Percentiles rank a stretch among this genome's conserved stretches.
Evolutionary conservation across 2,113 vertebrate genomes (phyloP).

Genomic region (Colinus virginianus): DNA sequence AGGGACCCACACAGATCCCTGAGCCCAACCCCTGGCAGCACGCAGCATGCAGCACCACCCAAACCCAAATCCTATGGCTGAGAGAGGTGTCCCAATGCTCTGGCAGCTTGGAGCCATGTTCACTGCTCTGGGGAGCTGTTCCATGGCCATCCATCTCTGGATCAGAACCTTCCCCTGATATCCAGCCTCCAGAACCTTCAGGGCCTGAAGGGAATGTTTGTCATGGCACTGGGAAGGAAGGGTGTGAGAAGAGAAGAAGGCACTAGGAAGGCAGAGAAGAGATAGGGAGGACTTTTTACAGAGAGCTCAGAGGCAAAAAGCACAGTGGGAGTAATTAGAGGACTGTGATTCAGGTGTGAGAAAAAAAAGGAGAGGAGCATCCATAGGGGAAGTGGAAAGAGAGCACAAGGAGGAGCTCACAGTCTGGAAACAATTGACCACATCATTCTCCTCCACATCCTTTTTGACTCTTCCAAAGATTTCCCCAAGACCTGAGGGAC

Average conservation of each 20-base stretch:
- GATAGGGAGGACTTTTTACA: accelerated
- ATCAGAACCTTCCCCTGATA: too few species aligned
- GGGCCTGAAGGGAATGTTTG: not conserved
- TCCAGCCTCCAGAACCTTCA: not conserved
- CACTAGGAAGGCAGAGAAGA: not conserved
- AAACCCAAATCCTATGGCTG: too few species aligned
- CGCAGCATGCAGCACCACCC: too few species aligned
- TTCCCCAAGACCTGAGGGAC: not conserved
- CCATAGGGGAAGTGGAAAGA: not conserved
- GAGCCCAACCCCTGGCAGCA: too few species aligned
- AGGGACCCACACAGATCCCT: too few species aligned
- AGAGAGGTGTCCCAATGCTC: too few species aligned
- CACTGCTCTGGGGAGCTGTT: too few species aligned
- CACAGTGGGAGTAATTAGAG: slow-evolving; percentile 43
- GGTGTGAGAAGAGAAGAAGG: not conserved
- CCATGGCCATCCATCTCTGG: too few species aligned
- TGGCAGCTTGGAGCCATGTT: too few species aligned
- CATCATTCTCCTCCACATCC: not conserved
- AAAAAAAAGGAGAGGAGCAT: not conserved
- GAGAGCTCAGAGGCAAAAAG: not conserved
- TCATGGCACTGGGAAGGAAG: not conserved
- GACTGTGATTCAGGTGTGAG: not conserved
- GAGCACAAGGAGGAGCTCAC: not conserved
- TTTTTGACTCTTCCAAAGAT: not conserved
- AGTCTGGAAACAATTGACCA: not conserved